These are phyloP conservation scores for Euplagia quadripunctaria DNA, from an alignment of 2,888 invertebrate species.

Conservation along the genomic window DNA sequence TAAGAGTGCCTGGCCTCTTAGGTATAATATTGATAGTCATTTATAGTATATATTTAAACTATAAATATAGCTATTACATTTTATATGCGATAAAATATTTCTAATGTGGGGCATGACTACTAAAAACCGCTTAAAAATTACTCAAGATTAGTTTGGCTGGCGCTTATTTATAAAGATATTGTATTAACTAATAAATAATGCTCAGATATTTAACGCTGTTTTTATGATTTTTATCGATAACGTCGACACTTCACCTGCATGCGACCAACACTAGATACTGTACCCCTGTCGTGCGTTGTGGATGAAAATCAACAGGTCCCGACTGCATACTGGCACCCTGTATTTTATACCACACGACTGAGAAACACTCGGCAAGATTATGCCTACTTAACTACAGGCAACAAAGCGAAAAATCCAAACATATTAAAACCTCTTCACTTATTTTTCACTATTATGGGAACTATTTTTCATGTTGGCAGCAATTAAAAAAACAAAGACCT, in stretches of 20 bases:
- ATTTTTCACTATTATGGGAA: too few relatives aligned
- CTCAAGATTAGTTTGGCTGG: too few relatives aligned
- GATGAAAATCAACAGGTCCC: conserved; percentile 80
- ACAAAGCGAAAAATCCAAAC: background rate
- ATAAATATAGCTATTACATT: background rate
- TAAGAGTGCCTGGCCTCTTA: background rate
- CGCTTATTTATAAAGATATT: background rate
- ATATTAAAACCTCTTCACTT: background rate
- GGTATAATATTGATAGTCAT: background rate
- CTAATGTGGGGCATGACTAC: background rate
- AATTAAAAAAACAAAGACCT: too few relatives aligned
- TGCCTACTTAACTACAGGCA: background rate
- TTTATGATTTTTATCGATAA: conserved; percentile 9
- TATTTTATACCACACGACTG: conserved; percentile 59
- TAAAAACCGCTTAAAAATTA: too few relatives aligned
- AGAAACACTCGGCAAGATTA: conserved; percentile 27
- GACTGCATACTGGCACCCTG: conserved; percentile 60
- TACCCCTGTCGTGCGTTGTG: conserved; percentile 72
- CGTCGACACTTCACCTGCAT: conserved; percentile 30
- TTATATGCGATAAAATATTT: background rate
- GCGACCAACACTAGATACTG: conserved; percentile 17
- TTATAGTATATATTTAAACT: background rate
- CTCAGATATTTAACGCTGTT: too few relatives aligned
- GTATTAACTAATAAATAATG: too few relatives aligned
- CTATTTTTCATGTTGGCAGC: too few relatives aligned